Evolutionary conservation across 2,888 invertebrate species (phyloP), one percentile per base, ranked within the genome.

Genomic region (Machimus atricapillus): DNA sequence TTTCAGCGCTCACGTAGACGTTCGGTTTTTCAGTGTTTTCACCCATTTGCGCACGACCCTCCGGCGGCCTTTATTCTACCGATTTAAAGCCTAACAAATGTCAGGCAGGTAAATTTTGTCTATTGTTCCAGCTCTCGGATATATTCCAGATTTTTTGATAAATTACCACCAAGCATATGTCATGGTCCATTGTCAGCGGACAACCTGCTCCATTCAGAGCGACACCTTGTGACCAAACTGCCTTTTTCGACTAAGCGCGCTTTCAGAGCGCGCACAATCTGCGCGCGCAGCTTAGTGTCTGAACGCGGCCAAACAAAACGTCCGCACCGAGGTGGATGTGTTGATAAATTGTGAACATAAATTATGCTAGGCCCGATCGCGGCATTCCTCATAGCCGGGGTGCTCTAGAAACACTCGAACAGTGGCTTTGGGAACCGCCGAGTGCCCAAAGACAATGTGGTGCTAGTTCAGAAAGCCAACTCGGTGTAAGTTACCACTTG

Each of bases 121-220:
- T 85, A 88, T 88, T 88, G 88, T 88, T 88, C 87, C 88, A 88
- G 79, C 85, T 88, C 87, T 87, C 81, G 79, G 85, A 81, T 87
- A 87, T 87, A 87, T 88, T 88, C 85, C 85, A 81, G 81, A 85
- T 86, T 87, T 86, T 86, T 87, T 88, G 88, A 87, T 88, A 87
- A 88, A 87, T 87, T 87, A 86, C 86, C 86, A 56, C 74, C 86
- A 66, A 74, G 73, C 88, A 87, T 88, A 88, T 88, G 86, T 81
- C 86, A 86, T 86, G 66, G 66, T 40, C 79, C 66, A 78, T 86
- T 86, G 86, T 86, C 40, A 40, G 58, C n/a, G 78, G 56, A 86
- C 78, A 56, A 43, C 78, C 40, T 86, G 16, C 40, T 43, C 66
- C 43, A 78, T 86, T 79, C 56, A 86, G 56, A 19, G 37, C 34